Percentiles rank a stretch among this genome's conserved stretches.
phyloP scores from a whole-genome alignment of 2,888 invertebrate genomes.

The Petrophora chlorosata region DNA sequence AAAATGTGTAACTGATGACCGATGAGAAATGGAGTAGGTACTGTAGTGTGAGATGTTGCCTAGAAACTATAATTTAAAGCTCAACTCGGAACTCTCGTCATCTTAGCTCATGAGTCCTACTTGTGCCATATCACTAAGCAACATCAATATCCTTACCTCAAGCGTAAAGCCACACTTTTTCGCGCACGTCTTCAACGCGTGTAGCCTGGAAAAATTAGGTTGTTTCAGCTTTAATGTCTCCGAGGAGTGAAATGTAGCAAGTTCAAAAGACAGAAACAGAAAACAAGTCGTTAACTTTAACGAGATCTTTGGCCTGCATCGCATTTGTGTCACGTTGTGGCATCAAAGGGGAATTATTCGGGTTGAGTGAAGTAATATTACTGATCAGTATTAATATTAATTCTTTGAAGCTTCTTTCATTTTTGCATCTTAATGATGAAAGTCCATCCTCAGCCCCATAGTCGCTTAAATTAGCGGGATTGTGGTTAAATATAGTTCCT shows the following conservation, averaged over 20 bases:
- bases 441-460: no score
- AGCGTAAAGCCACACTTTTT: constrained; percentile 15
- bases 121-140: neutral
- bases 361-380: neutral
- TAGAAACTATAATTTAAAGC: no score
- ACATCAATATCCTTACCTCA: constrained; percentile 1
- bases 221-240: constrained; percentile 16
- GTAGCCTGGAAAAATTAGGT: constrained; percentile 11
- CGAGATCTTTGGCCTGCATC: constrained; percentile 25
- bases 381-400: neutral
- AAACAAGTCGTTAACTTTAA: constrained; percentile 35
- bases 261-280: constrained; percentile 20
- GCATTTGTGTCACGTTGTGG: constrained; percentile 16
- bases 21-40: no score
- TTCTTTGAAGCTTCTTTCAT: no score
- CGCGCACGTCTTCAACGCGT: neutral
- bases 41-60: no score
- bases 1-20: no score
- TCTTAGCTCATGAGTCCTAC: no score
- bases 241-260: constrained; percentile 26
- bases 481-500: no score
- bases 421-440: no score
- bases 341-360: constrained; percentile 20
- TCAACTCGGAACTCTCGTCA: no score
- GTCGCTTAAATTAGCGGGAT: no score